phyloP scores from a whole-genome alignment of 2,797 vertebrate genomes.

The Manis crassicaudata region DNA sequence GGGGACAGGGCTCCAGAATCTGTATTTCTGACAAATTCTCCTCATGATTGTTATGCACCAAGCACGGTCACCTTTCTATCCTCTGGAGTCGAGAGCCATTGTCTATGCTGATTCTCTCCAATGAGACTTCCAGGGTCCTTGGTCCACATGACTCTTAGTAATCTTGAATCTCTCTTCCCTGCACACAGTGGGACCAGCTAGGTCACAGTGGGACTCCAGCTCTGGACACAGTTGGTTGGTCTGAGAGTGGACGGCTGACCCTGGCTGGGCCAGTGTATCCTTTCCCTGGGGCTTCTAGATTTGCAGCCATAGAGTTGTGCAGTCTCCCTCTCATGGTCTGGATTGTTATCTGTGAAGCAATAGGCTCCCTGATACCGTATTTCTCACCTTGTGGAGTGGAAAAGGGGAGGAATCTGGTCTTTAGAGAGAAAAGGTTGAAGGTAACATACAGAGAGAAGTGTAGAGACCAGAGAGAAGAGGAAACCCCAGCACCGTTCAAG shows the following conservation, averaged over 20 bases:
- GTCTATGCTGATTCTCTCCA: neutral
- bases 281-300: neutral
- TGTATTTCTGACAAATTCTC: neutral
- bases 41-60: rapidly evolving
- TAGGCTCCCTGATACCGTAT: neutral
- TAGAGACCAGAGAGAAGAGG: neutral
- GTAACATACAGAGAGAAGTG: neutral
- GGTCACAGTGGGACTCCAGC: neutral
- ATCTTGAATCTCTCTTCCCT: neutral
- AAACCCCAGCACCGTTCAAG: neutral
- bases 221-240: neutral
- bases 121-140: neutral
- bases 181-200: neutral
- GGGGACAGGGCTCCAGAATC: neutral
- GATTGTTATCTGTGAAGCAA: neutral
- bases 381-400: neutral
- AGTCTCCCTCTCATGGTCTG: neutral
- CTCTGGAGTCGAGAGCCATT: neutral
- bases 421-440: neutral
- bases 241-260: neutral
- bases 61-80: neutral
- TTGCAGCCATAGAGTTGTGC: neutral
- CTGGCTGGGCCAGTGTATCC: neutral
- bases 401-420: neutral
- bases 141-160: neutral